Conservation (phyloP, 2,797 vertebrate species). For the Alectoris magna region DNA sequence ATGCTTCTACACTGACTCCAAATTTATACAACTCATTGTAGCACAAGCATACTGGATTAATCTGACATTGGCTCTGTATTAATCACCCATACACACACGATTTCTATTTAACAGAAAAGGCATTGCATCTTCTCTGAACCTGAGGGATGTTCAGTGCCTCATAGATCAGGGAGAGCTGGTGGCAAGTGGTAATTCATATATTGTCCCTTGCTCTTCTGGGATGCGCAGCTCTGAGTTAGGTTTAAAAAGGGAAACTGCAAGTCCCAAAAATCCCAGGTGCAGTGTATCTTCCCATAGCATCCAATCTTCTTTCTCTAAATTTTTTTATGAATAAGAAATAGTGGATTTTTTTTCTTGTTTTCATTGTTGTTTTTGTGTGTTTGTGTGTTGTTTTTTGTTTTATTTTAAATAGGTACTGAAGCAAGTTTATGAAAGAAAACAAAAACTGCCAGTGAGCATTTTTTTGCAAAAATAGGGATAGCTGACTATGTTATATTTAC, state of each 20-base stretch:
- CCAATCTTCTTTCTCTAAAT: background rate
- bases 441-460: fast-evolving
- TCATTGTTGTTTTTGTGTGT: background rate
- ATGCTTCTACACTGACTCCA: background rate
- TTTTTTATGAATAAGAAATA: background rate
- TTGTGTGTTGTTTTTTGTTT: background rate
- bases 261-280: background rate
- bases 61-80: background rate
- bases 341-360: background rate
- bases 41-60: background rate
- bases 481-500: background rate
- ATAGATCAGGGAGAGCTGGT: background rate
- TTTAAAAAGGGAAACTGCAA: background rate
- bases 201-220: background rate
- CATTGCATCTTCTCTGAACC: background rate
- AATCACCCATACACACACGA: background rate
- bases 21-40: background rate
- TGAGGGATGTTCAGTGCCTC: background rate
- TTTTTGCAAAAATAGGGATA: background rate
- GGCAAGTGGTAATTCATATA: background rate
- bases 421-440: background rate
- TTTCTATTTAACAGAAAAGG: background rate
- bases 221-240: fast-evolving
- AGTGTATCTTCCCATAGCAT: background rate
- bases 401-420: background rate